Conservation (phyloP, 2,113 vertebrate species). For the Setophaga petechia region DNA sequence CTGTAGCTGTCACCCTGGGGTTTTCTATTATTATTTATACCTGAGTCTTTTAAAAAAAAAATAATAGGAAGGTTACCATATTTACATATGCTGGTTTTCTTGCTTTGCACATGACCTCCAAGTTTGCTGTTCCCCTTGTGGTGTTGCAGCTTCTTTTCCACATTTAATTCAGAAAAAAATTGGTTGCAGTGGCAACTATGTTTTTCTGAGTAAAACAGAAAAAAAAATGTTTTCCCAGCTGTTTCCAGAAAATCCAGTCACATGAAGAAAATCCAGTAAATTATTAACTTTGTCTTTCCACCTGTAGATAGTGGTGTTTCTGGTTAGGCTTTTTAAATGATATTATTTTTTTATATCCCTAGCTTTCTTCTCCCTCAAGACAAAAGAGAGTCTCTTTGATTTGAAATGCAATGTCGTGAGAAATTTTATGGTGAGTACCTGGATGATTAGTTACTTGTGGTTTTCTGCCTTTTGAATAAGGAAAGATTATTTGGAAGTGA, state of each 20-base stretch:
- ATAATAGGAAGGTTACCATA: not conserved
- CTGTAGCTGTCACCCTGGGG: not conserved
- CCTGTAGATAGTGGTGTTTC: not conserved
- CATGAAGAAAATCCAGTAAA: not conserved
- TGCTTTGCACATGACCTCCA: not conserved
- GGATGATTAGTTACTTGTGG: not conserved
- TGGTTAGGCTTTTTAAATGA: not conserved
- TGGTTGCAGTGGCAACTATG: not conserved
- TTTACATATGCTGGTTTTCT: not conserved
- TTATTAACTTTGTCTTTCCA: slow-evolving; percentile 8
- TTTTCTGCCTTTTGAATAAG: not conserved
- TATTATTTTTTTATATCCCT: not conserved
- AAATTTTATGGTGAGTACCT: not conserved
- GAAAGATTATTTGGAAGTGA: not conserved
- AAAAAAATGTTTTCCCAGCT: not conserved
- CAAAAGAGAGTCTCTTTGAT: not conserved
- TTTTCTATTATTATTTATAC: not conserved
- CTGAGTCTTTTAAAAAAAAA: not conserved
- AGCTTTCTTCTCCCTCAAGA: not conserved
- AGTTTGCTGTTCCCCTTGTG: not conserved
- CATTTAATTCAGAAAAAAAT: not conserved
- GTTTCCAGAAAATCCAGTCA: not conserved
- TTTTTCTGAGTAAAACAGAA: not conserved
- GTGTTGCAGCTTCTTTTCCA: not conserved
- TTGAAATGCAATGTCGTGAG: not conserved